Conservation (phyloP, 2,888 invertebrate species). For the Odontothrips loti region DNA sequence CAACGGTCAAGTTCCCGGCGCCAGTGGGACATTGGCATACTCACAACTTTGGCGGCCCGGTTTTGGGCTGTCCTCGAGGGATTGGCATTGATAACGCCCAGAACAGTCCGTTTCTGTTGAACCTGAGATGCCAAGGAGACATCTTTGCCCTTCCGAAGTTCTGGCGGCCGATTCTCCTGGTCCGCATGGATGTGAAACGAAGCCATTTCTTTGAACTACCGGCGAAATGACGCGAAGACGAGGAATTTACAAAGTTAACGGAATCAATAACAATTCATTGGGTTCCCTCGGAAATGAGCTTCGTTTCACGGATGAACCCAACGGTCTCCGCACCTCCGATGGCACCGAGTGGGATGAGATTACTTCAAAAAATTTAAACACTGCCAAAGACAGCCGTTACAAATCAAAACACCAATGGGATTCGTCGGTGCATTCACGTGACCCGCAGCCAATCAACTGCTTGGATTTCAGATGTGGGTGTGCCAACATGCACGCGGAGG, state of each 20-base stretch:
- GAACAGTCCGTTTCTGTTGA: background rate
- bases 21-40: background rate
- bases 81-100: background rate
- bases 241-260: background rate
- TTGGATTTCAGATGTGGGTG: background rate
- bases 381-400: conserved; percentile 21
- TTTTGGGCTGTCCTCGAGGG: background rate
- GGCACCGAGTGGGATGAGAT: background rate
- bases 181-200: conserved; percentile 2
- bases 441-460: background rate
- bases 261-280: background rate
- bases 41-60: background rate
- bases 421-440: background rate
- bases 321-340: background rate
- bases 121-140: background rate
- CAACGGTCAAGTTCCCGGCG: too few species aligned
- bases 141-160: background rate
- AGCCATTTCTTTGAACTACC: background rate
- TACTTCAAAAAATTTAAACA: background rate
- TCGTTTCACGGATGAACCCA: background rate
- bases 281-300: background rate
- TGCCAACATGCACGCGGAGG: background rate
- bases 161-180: conserved; percentile 2
- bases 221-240: too few species aligned
- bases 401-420: background rate